Base-by-base conservation (phyloP, 2,797 vertebrate species). In the Zalophus californianus region DNA sequence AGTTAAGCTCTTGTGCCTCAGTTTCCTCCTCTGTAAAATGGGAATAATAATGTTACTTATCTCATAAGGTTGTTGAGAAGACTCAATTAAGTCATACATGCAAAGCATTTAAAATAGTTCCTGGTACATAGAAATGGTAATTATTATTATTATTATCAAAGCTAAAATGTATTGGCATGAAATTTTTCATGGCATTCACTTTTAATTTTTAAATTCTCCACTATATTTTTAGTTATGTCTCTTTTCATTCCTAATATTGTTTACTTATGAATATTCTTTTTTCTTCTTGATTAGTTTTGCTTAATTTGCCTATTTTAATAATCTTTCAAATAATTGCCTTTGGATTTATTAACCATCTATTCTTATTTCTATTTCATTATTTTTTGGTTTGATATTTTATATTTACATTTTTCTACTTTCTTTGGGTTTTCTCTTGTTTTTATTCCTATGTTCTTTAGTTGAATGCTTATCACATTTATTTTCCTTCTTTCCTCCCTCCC, bases 271-370 rank as follows among this genome's bases (percentile, higher is more conserved):
- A 73, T 84, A 93, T 83, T 88, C 18, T 56, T 23, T 78, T 94
- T 62, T 84, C 38, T 80, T 88, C 50, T 52, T 86, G 18, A 50
- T 68, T 75, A 82, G 13, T 62, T 29, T 82, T 96, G 20, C 8
- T 64, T 82, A 52, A 13, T 15, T 90, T 84, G 29, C 21, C 3
- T 64, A 54, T 78, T 41, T 90, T 70, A 92, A 86, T 91, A 72
- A 56, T 73, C 32, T 94, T 96, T 62, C 32, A 93, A 86, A 85
- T 90, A 90, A 50, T 77, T 94, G 32, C 15, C 79, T 68, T 93
- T 62, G 60, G 35, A 54, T 75, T 83, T 92, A 62, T 86, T 66
- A 72, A n/a, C 4, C 29, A 87, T 66, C 35, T 82, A n/a, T 70
- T 44, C 32, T 70, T 44, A 11, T 68, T 73, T 60, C 44, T 72